Percentiles rank a stretch among this genome's conserved stretches.
These are phyloP conservation scores for Adelognathus sp. DNA, from an alignment of 2,888 invertebrate genomes.

Conservation along the genomic window DNA sequence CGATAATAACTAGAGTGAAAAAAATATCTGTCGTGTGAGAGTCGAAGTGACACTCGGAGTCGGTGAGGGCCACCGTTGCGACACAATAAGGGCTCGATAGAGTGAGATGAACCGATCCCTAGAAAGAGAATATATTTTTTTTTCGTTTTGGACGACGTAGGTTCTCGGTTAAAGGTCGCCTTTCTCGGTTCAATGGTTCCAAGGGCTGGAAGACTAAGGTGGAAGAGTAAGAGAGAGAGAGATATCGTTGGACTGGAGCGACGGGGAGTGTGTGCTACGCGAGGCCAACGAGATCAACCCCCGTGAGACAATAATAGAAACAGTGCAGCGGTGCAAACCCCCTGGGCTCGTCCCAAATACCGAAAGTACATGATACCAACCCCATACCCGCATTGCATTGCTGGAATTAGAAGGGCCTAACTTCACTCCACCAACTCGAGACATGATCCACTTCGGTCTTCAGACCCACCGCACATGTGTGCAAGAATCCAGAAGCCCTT, in stretches of 20 bases:
- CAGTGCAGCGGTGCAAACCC: constrained; percentile 69
- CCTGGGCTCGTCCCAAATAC: constrained; percentile 72
- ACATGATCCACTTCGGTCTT: too few relatives aligned
- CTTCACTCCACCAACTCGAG: too few relatives aligned
- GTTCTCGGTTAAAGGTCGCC: constrained; percentile 36
- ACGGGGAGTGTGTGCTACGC: constrained; percentile 25
- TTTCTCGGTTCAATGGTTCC: constrained; percentile 50
- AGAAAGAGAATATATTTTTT: constrained; percentile 19
- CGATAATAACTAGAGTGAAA: constrained; percentile 1
- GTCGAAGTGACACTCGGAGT: constrained; percentile 57
- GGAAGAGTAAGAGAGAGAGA: constrained; percentile 8
- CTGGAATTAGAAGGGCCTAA: too few relatives aligned
- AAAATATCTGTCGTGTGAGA: constrained; percentile 46
- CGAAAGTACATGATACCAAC: constrained; percentile 72
- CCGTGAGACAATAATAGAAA: constrained; percentile 80
- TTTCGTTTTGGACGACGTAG: constrained; percentile 21
- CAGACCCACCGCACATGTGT: too few relatives aligned
- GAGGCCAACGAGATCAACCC: constrained; percentile 64
- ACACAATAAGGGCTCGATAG: constrained; percentile 50
- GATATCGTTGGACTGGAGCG: background rate
- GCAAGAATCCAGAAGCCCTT: constrained; percentile 18
- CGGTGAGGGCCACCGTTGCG: constrained; percentile 55
- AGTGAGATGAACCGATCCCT: background rate
- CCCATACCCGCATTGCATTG: too few relatives aligned
- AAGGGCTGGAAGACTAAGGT: constrained; percentile 40